A percentile compares a stretch with the other conserved stretches of the same genome.
These are phyloP conservation scores for Lacanobia wlatinum DNA, from an alignment of 2,888 invertebrate genomes.

Conservation along the genomic window DNA sequence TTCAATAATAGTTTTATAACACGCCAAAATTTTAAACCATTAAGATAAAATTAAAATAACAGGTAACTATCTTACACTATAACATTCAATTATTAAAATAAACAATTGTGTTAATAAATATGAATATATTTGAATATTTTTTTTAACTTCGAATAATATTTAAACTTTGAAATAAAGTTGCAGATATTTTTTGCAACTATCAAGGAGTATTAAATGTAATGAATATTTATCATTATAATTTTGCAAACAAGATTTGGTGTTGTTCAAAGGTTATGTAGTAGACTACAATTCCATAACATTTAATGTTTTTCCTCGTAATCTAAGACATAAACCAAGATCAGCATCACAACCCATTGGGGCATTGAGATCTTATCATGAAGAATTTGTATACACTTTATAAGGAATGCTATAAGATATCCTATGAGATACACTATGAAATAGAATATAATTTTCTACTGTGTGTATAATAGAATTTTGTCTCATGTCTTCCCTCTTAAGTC, in stretches of 20 bases:
- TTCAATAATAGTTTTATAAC: constrained; percentile 48
- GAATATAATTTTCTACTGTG: constrained; percentile 63
- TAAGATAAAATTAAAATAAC: constrained; percentile 25
- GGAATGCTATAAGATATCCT: constrained; percentile 61
- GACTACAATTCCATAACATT: constrained; percentile 45
- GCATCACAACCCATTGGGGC: constrained; percentile 66
- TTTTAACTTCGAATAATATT: constrained; percentile 42
- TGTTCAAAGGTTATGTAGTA: constrained; percentile 28
- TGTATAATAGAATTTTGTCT: constrained; percentile 67
- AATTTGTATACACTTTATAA: constrained; percentile 57
- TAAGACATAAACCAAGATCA: constrained; percentile 38
- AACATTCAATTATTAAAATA: constrained; percentile 49
- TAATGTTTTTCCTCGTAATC: constrained; percentile 44
- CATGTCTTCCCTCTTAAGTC: constrained; percentile 65
- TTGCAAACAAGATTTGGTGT: constrained; percentile 50
- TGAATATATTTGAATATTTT: constrained; percentile 48
- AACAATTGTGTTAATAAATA: constrained; percentile 51
- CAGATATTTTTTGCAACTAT: constrained; percentile 33
- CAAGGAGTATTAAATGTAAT: constrained; percentile 49
- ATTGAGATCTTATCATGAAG: constrained; percentile 54
- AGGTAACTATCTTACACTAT: constrained; percentile 34
- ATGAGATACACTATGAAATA: constrained; percentile 64
- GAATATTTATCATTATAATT: constrained; percentile 48
- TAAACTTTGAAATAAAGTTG: constrained; percentile 44
- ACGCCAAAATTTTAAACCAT: constrained; percentile 36